A percentile compares a stretch with the other conserved stretches of the same genome.
Conservation (phyloP, 2,797 vertebrate genomes). For the Gorsachius magnificus region DNA sequence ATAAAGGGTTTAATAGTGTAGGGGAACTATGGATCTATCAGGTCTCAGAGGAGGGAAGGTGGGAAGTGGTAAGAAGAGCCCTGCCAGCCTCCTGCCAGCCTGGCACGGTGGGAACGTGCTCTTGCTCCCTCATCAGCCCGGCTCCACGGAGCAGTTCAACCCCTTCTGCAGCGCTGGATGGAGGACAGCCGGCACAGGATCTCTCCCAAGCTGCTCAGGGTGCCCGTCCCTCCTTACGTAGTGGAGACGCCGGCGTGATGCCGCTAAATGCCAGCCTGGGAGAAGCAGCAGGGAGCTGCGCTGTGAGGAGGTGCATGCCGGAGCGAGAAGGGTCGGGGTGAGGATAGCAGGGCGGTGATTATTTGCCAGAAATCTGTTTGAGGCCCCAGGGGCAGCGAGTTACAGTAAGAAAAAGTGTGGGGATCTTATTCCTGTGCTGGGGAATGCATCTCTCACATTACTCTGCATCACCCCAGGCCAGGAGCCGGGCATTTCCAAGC, state of each 20-base stretch:
- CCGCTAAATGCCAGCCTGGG: neutral
- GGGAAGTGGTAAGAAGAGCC: neutral
- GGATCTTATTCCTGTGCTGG: neutral
- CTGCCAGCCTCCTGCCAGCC: neutral
- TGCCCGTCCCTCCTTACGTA: fast-evolving
- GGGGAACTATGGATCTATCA: neutral
- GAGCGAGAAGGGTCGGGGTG: neutral
- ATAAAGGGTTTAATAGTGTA: neutral
- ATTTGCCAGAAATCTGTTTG: neutral
- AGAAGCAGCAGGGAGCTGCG: neutral
- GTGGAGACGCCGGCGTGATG: fast-evolving
- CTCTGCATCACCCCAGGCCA: neutral
- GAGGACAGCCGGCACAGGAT: fast-evolving
- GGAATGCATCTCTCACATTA: neutral
- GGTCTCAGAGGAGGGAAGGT: neutral
- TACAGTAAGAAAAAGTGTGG: neutral
- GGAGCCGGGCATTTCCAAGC: neutral
- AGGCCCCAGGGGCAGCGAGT: neutral
- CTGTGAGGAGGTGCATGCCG: neutral
- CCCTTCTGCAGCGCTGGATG: neutral
- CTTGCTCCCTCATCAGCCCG: neutral
- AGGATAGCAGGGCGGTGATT: neutral
- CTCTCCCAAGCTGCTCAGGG: neutral
- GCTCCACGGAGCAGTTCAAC: neutral
- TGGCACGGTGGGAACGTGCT: neutral